phyloP scores from a whole-genome alignment of 2,888 invertebrate genomes.

The Tachina fera region DNA sequence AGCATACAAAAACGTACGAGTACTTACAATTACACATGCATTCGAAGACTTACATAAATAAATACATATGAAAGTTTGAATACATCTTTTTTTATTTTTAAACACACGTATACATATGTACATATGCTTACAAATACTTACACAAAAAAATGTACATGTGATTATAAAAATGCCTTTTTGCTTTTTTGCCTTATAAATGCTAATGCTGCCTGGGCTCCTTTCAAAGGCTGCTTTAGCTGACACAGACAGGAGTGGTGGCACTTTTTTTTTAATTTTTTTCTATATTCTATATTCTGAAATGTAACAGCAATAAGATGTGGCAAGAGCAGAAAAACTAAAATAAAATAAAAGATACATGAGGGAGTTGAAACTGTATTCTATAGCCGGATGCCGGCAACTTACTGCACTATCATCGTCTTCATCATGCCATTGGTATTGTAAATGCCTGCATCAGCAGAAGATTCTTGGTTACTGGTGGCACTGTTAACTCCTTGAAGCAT shows the following conservation, averaged over 20 bases:
- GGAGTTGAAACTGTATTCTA: conserved; percentile 41
- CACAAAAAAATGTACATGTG: neutral
- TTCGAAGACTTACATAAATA: neutral
- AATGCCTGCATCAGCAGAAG: conserved; percentile 9
- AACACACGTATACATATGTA: neutral
- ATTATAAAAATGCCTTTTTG: conserved; percentile 54
- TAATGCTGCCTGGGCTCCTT: conserved; percentile 42
- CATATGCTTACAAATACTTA: neutral
- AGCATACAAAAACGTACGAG: conserved; percentile 16
- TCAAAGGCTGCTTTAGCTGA: conserved; percentile 31
- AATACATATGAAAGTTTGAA: neutral
- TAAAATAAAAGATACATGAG: conserved; percentile 2
- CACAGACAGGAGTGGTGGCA: conserved; percentile 43
- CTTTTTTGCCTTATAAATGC: conserved; percentile 58
- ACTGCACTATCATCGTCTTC: conserved; percentile 19
- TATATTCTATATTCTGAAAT: conserved; percentile 5
- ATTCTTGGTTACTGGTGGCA: conserved; percentile 21
- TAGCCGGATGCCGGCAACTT: conserved; percentile 35
- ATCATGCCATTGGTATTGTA: conserved; percentile 6
- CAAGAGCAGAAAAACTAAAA: neutral
- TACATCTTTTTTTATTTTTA: neutral
- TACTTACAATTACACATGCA: conserved; percentile 28
- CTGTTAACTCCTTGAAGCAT: conserved; percentile 58
- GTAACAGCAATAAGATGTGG: conserved; percentile 19
- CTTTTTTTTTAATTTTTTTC: conserved; percentile 15